A percentile compares a stretch with the other conserved stretches of the same genome.
Evolutionary conservation across 2,797 vertebrate genomes (phyloP).

Genomic region (Xiphophorus birchmanni): DNA sequence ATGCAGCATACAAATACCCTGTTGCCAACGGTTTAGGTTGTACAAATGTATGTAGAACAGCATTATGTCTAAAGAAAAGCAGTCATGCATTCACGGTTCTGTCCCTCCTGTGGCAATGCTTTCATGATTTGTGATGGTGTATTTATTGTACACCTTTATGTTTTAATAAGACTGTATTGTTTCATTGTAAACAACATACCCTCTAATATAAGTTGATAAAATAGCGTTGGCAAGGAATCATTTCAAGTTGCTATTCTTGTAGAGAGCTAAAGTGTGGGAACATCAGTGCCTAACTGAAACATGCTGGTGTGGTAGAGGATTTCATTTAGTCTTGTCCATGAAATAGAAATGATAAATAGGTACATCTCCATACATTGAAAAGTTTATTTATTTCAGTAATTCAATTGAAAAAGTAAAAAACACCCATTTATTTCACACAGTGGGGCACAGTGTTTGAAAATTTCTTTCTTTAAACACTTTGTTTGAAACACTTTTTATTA

Average conservation of each 20-base stretch:
- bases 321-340: not conserved
- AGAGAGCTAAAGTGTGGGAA: not conserved
- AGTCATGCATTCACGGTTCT: not conserved
- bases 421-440: not conserved
- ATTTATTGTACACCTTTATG: not conserved
- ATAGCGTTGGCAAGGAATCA: not conserved
- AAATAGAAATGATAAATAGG: not conserved
- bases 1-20: slow-evolving; percentile 83
- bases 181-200: not conserved
- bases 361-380: not conserved
- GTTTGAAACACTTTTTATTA: not conserved
- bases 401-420: not conserved
- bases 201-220: not conserved
- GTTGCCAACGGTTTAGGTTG: slow-evolving; percentile 84
- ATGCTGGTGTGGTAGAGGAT: not conserved
- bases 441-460: not conserved
- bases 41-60: slow-evolving; percentile 81
- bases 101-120: not conserved
- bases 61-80: not conserved
- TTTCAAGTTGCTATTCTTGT: not conserved
- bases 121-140: too few relatives aligned
- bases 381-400: not conserved
- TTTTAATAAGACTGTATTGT: not conserved
- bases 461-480: not conserved
- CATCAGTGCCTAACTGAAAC: not conserved